phyloP scores from a whole-genome alignment of 2,888 invertebrate species.

The Therioaphis trifolii region DNA sequence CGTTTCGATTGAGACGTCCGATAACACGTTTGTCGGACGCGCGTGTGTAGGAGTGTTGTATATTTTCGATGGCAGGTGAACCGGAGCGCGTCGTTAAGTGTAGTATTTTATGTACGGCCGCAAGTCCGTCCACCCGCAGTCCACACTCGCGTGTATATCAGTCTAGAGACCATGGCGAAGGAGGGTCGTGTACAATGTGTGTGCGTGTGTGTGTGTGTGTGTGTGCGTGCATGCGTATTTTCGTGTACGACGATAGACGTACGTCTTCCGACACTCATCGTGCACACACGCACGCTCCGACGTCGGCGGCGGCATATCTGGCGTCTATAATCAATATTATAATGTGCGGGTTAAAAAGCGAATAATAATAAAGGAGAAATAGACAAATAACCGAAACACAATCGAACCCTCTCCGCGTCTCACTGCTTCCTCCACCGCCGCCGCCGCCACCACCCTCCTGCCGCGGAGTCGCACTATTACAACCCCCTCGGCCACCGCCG shows the following conservation, averaged over 20 bases:
- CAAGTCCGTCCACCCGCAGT: slow-evolving; percentile 10
- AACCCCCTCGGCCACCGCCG: not conserved
- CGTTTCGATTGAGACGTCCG: slow-evolving; percentile 62
- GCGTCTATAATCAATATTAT: slow-evolving; percentile 33
- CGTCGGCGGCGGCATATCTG: not conserved
- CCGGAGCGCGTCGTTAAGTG: slow-evolving; percentile 22
- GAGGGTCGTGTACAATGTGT: not conserved
- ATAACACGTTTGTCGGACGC: slow-evolving; percentile 54
- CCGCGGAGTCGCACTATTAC: no score
- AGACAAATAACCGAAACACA: slow-evolving; percentile 20
- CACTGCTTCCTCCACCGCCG: not conserved
- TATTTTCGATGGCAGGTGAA: slow-evolving; percentile 56
- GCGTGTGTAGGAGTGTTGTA: slow-evolving; percentile 25
- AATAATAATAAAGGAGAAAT: slow-evolving; percentile 23
- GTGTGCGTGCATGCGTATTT: no score
- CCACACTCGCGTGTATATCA: not conserved
- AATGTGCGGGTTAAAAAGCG: slow-evolving; percentile 30
- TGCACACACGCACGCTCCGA: not conserved
- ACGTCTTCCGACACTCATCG: not conserved
- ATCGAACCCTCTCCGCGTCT: slow-evolving; percentile 33
- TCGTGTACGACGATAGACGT: not conserved
- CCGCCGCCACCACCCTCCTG: no score
- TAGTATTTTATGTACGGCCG: no score
- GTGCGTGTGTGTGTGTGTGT: no score
- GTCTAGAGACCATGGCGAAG: not conserved